A percentile compares a stretch with the other conserved stretches of the same genome.
Conservation (phyloP, 2,113 vertebrate genomes). For the Eclectus roratus region DNA sequence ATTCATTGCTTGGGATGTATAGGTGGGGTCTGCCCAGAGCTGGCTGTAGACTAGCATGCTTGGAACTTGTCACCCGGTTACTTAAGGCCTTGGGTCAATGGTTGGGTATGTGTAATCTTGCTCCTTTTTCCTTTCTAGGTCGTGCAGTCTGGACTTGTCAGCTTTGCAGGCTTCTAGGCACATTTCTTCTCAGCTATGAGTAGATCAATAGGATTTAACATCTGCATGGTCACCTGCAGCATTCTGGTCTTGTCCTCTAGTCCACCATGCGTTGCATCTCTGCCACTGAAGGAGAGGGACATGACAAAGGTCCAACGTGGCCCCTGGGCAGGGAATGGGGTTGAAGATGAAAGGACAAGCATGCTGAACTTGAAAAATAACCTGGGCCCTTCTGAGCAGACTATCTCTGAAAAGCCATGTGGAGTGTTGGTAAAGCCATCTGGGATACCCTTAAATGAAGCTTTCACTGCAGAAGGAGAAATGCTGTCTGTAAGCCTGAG, state of each 20-base stretch:
- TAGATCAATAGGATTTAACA: neutral
- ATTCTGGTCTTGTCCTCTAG: constrained; percentile 56
- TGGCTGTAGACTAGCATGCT: neutral
- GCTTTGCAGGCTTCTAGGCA: neutral
- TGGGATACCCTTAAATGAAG: neutral
- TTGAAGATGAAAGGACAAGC: constrained; percentile 5
- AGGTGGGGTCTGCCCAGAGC: neutral
- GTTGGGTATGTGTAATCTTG: neutral
- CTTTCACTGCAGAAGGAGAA: neutral
- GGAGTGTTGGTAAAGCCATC: neutral
- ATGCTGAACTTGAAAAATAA: neutral
- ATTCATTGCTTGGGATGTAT: neutral
- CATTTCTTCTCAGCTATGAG: constrained; percentile 66
- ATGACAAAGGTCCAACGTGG: neutral
- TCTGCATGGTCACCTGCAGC: constrained; percentile 59
- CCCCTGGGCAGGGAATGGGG: neutral
- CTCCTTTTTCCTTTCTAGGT: constrained; percentile 57
- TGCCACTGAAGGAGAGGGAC: neutral
- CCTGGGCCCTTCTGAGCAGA: neutral
- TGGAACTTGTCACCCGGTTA: neutral
- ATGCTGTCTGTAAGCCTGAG: neutral
- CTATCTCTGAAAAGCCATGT: constrained; percentile 1
- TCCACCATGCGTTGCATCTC: constrained; percentile 52
- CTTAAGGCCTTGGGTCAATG: neutral
- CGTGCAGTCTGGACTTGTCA: neutral